Evolutionary conservation across 2,888 invertebrate species (phyloP).

Genomic region (Ochlodes sylvanus): DNA sequence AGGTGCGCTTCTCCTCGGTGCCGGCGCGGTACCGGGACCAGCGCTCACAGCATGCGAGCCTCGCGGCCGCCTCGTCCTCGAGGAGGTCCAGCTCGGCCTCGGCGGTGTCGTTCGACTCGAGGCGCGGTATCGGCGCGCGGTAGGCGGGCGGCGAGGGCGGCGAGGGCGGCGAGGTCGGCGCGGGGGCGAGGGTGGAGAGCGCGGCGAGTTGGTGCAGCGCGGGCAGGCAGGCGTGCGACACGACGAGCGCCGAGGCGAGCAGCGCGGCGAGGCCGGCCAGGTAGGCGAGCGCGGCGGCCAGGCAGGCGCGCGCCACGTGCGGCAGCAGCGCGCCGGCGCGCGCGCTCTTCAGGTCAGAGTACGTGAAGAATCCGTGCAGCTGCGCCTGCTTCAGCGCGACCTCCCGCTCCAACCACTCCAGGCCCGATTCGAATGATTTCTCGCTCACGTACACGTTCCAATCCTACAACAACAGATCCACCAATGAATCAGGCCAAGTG

Average conservation of each 20-base stretch:
- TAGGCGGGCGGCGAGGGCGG: conserved; percentile 39
- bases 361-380: conserved; percentile 92
- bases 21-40: conserved; percentile 59
- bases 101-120: conserved; percentile 48
- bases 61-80: conserved; percentile 44
- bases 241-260: conserved; percentile 55
- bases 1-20: conserved; percentile 45
- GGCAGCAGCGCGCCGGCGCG: conserved; percentile 72
- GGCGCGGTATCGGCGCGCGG: conserved; percentile 40
- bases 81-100: conserved; percentile 48
- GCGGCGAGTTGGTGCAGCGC: conserved; percentile 44
- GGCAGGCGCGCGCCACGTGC: conserved; percentile 47
- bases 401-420: conserved; percentile 88
- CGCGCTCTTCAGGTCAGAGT: conserved; percentile 89
- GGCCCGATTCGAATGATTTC: conserved; percentile 89
- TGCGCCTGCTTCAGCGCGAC: conserved; percentile 90
- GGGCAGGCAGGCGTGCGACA: conserved; percentile 49
- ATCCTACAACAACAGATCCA: conserved; percentile 82
- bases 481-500: neutral
- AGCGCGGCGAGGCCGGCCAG: conserved; percentile 47
- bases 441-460: conserved; percentile 94
- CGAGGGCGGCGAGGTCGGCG: conserved; percentile 1
- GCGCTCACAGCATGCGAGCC: conserved; percentile 59
- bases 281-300: conserved; percentile 45
- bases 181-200: conserved; percentile 41